phyloP scores from a whole-genome alignment of 1,140 invertebrate species.

The Zaprionus vittiger region DNA sequence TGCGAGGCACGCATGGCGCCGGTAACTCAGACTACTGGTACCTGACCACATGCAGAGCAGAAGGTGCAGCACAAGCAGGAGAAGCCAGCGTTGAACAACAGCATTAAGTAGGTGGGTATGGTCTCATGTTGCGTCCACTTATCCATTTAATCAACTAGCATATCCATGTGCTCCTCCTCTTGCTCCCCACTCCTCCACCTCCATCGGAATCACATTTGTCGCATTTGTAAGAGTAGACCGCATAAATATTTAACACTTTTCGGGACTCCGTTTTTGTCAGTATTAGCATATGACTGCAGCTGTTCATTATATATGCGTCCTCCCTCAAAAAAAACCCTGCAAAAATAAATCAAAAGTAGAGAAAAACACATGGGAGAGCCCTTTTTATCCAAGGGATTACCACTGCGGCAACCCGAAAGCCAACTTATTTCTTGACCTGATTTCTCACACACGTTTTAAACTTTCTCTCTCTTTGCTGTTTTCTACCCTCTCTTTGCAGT shows the following conservation, averaged over 20 bases:
- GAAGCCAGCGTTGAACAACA: neutral
- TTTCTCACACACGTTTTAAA: slow-evolving; percentile 40
- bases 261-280: slow-evolving; percentile 3
- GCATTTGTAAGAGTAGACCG: slow-evolving; percentile 22
- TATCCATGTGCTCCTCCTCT: slow-evolving; percentile 1
- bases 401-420: slow-evolving; percentile 32
- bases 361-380: slow-evolving; percentile 17
- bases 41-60: slow-evolving; percentile 32
- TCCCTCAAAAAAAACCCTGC: slow-evolving; percentile 19
- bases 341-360: slow-evolving; percentile 44
- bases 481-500: neutral
- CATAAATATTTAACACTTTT: slow-evolving; percentile 63
- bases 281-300: slow-evolving; percentile 49
- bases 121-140: slow-evolving; percentile 20
- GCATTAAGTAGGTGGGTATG: slow-evolving; percentile 13
- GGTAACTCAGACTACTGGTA: slow-evolving; percentile 32
- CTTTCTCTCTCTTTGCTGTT: neutral
- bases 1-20: slow-evolving; percentile 61
- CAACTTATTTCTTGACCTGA: slow-evolving; percentile 43
- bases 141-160: slow-evolving; percentile 41
- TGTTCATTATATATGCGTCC: slow-evolving; percentile 55
- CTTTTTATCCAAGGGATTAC: slow-evolving; percentile 1
- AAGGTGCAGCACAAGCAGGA: neutral
- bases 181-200: slow-evolving; percentile 1
- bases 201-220: slow-evolving; percentile 41